Evolutionary conservation across 2,113 vertebrate species (phyloP), one percentile per base, ranked within the genome.

Genomic region (Hippopotamus amphibius): DNA sequence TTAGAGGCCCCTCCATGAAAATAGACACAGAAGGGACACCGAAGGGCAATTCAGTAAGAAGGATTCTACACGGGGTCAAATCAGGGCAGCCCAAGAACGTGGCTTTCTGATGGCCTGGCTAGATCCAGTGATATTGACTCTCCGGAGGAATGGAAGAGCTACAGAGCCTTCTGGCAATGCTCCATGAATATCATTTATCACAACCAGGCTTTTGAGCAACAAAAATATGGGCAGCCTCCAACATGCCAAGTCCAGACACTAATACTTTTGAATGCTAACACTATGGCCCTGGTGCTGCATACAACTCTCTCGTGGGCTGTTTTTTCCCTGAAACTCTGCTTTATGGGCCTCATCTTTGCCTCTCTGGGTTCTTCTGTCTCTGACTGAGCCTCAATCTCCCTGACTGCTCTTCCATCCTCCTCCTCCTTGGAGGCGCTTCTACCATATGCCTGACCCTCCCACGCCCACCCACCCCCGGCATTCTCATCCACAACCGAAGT

Each of bases 151-250:
- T 8, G n/a, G 61, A 48, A 69, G 80, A 61, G n/a, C 80, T 71
- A 28, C 28, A 28, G 33, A 33, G 53, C 61, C 65, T 96, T 59
- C 93, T 81, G 50, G 82, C 48, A 81, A 66, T 3, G 33, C 43
- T 81, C 81, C 43, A 37, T 10, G 17, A 88, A 68, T 61, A 95
- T 72, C 82, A 95, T 74, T 82, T 74, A 87, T 93, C 93, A 95
- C 79, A 91, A 94, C 81, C 65, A 88, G 76, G 88, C 87, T 46
- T 91, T 28, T 96, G 81, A 94, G 41, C 71, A 88, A 88, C 88
- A 85, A 94, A 97, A 95, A 59, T 24, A 93, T 30, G 33, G 88
- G 85, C 85, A 57, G 88, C 33, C 48, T 95, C 22, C 33, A 81
- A 48, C 33, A 26, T 30, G 22, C 72, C 48, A 92, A 66, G 57